These are phyloP conservation scores for Thamnophis sirtalis DNA, from an alignment of 2,113 vertebrate species.

Conservation along the genomic window DNA sequence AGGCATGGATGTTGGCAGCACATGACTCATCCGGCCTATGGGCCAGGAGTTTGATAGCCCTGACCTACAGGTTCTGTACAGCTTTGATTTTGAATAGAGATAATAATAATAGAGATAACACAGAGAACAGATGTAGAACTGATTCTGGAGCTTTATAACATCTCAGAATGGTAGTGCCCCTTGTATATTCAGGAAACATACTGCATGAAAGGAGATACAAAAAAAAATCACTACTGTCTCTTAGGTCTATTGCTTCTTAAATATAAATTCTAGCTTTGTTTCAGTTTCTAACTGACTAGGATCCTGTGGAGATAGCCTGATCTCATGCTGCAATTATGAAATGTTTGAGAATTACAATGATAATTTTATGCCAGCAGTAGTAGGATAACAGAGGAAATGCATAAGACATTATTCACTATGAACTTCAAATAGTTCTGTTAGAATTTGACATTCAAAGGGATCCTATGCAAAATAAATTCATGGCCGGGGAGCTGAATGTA, in stretches of 20 bases:
- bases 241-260: constrained; percentile 36
- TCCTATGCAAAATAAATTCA: not conserved
- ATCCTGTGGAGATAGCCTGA: constrained; percentile 26
- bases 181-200: not conserved
- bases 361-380: constrained; percentile 51
- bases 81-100: not conserved
- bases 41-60: no score
- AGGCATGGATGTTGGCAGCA: no score
- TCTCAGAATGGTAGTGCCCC: not conserved
- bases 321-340: constrained; percentile 50
- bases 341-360: constrained; percentile 34
- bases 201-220: not conserved
- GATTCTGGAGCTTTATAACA: not conserved
- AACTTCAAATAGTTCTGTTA: not conserved
- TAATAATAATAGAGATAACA: not conserved
- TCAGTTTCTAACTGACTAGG: constrained; percentile 7
- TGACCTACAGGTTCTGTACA: not conserved
- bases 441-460: not conserved
- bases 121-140: not conserved
- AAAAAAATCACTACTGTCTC: constrained; percentile 16
- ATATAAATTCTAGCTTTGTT: constrained; percentile 48
- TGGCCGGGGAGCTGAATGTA: not conserved
- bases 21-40: no score
- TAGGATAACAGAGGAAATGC: constrained; percentile 48
- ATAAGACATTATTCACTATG: constrained; percentile 22